phyloP scores from a whole-genome alignment of 2,113 vertebrate genomes.

The Gorilla gorilla region DNA sequence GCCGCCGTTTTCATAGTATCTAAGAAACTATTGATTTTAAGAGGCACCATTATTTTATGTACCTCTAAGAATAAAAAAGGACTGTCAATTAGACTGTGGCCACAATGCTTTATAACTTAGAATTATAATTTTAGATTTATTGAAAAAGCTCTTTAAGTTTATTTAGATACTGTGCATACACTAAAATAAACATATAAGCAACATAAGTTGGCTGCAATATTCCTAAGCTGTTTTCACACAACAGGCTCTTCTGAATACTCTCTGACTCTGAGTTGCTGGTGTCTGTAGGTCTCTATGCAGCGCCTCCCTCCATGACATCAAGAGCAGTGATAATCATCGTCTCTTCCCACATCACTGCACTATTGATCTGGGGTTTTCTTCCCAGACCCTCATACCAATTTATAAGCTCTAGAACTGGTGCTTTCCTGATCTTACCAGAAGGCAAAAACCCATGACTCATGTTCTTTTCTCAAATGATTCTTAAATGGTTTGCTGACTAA shows the following conservation, averaged over 20 bases:
- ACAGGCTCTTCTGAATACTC: not conserved
- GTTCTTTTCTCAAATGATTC: not conserved
- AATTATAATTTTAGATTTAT: slow-evolving; percentile 7
- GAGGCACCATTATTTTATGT: not conserved
- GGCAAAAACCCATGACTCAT: not conserved
- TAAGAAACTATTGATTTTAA: slow-evolving; percentile 38
- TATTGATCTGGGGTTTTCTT: not conserved
- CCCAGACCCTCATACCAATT: not conserved
- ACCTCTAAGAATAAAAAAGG: not conserved
- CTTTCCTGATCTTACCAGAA: not conserved
- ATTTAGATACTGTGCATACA: not conserved
- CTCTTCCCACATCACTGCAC: not conserved
- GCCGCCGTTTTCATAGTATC: not conserved
- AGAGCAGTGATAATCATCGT: not conserved
- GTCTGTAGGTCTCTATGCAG: not conserved
- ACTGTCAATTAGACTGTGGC: slow-evolving; percentile 34
- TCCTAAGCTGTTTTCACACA: not conserved
- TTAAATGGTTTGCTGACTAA: not conserved
- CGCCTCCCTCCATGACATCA: not conserved
- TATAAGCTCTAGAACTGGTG: not conserved
- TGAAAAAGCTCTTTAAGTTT: slow-evolving; percentile 35
- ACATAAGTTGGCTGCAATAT: not conserved
- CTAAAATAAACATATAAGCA: slow-evolving; percentile 51
- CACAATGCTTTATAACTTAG: slow-evolving; percentile 32
- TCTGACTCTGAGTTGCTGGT: not conserved